A percentile compares a stretch with the other conserved stretches of the same genome.
phyloP scores from a whole-genome alignment of 2,113 vertebrate genomes.

The Channa argus region DNA sequence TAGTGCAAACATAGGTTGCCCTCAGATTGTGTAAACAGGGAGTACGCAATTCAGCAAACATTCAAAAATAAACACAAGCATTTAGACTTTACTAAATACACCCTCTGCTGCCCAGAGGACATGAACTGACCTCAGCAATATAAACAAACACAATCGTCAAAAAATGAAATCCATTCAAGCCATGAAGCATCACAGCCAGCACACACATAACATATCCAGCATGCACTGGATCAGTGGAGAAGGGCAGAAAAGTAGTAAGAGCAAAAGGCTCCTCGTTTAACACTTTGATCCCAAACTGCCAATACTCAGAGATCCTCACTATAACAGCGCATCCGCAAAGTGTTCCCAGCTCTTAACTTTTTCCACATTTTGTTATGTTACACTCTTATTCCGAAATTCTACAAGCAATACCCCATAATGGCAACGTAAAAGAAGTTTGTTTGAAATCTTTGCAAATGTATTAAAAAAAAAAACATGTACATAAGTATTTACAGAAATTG shows the following conservation, averaged over 20 bases:
- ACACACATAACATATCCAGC: constrained; percentile 8
- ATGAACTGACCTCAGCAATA: constrained; percentile 5
- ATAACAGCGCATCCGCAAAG: too few species aligned
- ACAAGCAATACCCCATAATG: too few species aligned
- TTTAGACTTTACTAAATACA: constrained; percentile 37
- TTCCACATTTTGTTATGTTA: too few species aligned
- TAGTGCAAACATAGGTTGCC: neutral
- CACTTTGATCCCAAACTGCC: neutral
- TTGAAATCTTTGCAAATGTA: too few species aligned
- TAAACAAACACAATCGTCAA: constrained; percentile 26
- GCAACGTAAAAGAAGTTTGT: too few species aligned
- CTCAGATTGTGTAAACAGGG: constrained; percentile 33
- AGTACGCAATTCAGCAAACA: constrained; percentile 7
- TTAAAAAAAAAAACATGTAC: too few species aligned
- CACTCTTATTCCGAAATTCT: too few species aligned
- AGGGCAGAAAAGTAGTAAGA: neutral
- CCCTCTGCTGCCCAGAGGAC: constrained; percentile 13
- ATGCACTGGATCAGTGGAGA: neutral
- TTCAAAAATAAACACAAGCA: constrained; percentile 40
- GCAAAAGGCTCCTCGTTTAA: constrained; percentile 8
- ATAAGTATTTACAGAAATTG: too few species aligned
- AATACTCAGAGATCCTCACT: constrained; percentile 8
- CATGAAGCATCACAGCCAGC: constrained; percentile 2
- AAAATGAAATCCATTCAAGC: constrained; percentile 26
- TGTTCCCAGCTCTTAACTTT: too few species aligned